Conservation (phyloP, 2,888 invertebrate species). For the Aproaerema taeniolella region DNA sequence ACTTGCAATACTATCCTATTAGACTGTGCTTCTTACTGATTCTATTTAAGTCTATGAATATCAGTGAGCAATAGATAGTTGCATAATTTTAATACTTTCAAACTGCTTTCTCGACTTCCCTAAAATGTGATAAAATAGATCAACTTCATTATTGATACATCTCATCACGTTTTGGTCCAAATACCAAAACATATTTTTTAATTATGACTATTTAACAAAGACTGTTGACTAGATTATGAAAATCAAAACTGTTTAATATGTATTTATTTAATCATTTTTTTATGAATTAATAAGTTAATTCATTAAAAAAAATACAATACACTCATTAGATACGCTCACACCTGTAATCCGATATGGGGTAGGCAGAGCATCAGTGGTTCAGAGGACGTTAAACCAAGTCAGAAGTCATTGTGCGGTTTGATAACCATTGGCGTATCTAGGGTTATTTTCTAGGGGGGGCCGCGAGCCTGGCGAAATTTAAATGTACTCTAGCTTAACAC, state of each 20-base stretch:
- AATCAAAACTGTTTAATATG: background rate
- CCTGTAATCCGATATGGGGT: too few relatives aligned
- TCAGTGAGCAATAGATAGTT: slow-evolving; percentile 32
- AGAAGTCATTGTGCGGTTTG: too few relatives aligned
- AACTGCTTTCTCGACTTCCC: background rate
- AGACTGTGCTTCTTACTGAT: slow-evolving; percentile 35
- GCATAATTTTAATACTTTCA: background rate
- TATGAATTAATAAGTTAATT: background rate
- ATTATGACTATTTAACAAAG: background rate
- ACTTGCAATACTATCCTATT: too few relatives aligned
- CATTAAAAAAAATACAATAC: background rate
- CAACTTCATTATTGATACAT: background rate
- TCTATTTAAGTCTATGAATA: slow-evolving; percentile 19
- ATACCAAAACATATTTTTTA: background rate
- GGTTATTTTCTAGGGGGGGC: too few relatives aligned
- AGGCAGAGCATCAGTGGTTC: too few relatives aligned
- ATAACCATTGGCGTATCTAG: too few relatives aligned
- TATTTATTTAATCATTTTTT: background rate
- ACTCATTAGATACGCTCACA: too few relatives aligned
- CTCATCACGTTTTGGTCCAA: background rate
- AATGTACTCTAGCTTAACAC: too few relatives aligned
- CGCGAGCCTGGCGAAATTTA: too few relatives aligned
- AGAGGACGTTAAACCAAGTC: too few relatives aligned
- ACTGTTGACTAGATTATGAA: too few relatives aligned
- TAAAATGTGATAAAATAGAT: background rate